These are phyloP conservation scores for Chionodraco myersi DNA, from an alignment of 2,113 vertebrate genomes.

Conservation along the genomic window DNA sequence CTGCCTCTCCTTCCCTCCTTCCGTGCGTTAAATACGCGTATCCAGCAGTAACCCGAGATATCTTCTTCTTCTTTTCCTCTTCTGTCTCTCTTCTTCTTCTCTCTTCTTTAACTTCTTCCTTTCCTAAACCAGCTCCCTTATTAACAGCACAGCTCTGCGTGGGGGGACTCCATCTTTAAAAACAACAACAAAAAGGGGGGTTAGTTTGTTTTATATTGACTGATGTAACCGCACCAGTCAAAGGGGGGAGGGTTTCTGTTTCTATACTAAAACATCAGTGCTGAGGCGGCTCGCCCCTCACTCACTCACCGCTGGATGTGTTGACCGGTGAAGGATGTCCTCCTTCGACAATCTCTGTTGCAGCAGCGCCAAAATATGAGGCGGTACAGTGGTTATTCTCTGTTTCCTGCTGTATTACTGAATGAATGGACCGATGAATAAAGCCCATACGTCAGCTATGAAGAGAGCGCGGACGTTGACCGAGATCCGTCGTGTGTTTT, in stretches of 20 bases:
- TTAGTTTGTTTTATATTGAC: conserved; percentile 24
- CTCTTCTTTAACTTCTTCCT: conserved; percentile 28
- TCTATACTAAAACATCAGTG: neutral
- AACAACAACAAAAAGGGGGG: conserved; percentile 37
- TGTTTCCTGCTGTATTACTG: conserved; percentile 29
- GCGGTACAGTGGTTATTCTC: neutral
- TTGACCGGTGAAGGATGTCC: conserved; percentile 21
- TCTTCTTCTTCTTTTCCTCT: neutral
- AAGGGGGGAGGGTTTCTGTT: conserved; percentile 10
- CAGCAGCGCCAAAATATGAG: conserved; percentile 9
- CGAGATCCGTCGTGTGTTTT: conserved; percentile 63
- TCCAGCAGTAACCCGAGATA: conserved; percentile 12
- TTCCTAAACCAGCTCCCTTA: conserved; percentile 17
- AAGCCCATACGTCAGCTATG: conserved; percentile 51
- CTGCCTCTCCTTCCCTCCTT: conserved; percentile 10
- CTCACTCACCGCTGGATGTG: conserved; percentile 61
- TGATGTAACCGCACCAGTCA: conserved; percentile 7
- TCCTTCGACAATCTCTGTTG: conserved; percentile 7
- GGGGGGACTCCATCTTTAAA: conserved; percentile 64
- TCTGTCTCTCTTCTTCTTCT: neutral
- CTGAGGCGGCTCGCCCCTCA: conserved; percentile 31
- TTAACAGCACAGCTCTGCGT: conserved; percentile 43
- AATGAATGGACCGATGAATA: conserved; percentile 31
- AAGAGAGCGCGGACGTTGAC: conserved; percentile 21
- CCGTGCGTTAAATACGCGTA: conserved; percentile 28